phyloP scores from a whole-genome alignment of 2,888 invertebrate genomes.

The Conops quadrifasciatus region DNA sequence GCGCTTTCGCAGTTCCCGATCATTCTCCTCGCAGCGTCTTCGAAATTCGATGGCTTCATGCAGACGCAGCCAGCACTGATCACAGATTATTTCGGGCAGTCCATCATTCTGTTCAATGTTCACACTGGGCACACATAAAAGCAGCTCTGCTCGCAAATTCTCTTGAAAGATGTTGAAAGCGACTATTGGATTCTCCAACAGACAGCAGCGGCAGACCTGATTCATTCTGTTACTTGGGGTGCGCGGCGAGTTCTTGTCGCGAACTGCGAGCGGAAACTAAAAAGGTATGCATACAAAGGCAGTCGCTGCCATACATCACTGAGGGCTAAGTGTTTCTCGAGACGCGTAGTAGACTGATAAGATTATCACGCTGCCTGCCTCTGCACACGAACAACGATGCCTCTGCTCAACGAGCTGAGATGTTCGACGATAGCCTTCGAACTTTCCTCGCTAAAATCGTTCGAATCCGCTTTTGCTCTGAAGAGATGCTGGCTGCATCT shows the following conservation, averaged over 20 bases:
- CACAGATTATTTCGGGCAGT: constrained; percentile 54
- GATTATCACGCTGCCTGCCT: background rate
- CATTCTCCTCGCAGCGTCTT: constrained; percentile 50
- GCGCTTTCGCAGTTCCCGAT: constrained; percentile 49
- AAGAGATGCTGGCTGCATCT: background rate
- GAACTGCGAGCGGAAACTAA: constrained; percentile 1
- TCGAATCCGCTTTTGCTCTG: constrained; percentile 3
- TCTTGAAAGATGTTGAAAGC: constrained; percentile 49
- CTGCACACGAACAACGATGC: background rate
- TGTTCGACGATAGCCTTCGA: constrained; percentile 27
- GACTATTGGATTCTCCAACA: constrained; percentile 51
- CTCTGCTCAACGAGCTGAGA: background rate
- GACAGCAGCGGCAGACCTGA: constrained; percentile 55
- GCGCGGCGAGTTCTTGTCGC: background rate
- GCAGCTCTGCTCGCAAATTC: constrained; percentile 47
- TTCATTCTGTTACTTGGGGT: constrained; percentile 4
- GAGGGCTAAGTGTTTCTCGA: background rate
- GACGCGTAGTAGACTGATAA: constrained; percentile 26
- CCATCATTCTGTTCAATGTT: constrained; percentile 49
- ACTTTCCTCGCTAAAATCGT: constrained; percentile 1
- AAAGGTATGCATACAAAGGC: background rate
- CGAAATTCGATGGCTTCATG: constrained; percentile 52
- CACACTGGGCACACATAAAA: constrained; percentile 46
- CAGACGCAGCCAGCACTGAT: constrained; percentile 50
- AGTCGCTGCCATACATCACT: background rate